Conservation (phyloP, 1,140 invertebrate genomes). For the Delia radicum region DNA sequence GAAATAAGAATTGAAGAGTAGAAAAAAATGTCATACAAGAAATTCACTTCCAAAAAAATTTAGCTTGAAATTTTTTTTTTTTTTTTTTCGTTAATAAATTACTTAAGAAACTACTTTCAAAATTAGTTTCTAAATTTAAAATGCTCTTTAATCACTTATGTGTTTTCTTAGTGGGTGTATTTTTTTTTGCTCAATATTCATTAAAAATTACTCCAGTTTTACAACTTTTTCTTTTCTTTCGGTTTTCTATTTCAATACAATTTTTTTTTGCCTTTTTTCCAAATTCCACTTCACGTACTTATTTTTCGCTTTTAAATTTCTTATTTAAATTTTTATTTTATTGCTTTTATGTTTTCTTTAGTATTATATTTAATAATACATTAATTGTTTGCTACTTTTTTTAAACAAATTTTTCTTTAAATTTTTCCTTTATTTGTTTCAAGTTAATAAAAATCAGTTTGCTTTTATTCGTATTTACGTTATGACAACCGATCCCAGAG, state of each 20-base stretch:
- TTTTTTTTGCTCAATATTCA: neutral
- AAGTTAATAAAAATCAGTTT: neutral
- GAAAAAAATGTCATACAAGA: neutral
- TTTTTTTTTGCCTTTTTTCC: neutral
- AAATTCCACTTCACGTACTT: neutral
- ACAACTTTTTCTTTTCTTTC: neutral
- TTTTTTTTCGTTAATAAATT: neutral
- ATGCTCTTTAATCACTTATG: neutral
- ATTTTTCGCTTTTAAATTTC: neutral
- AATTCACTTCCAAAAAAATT: too few species aligned
- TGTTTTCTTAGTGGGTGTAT: neutral
- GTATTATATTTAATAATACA: neutral
- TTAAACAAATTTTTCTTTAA: neutral
- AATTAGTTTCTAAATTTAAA: neutral
- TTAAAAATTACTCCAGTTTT: neutral
- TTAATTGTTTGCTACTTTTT: neutral
- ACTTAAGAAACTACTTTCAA: too few species aligned
- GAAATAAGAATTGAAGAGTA: too few species aligned
- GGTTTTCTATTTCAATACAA: neutral
- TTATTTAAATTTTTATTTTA: neutral
- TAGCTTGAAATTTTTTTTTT: neutral
- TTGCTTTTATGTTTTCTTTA: neutral
- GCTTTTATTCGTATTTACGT: neutral
- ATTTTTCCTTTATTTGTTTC: neutral
- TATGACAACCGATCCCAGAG: constrained; percentile 22